These are phyloP conservation scores for Lamellibrachia columna DNA, from an alignment of 2,888 invertebrate species.

Conservation along the genomic window DNA sequence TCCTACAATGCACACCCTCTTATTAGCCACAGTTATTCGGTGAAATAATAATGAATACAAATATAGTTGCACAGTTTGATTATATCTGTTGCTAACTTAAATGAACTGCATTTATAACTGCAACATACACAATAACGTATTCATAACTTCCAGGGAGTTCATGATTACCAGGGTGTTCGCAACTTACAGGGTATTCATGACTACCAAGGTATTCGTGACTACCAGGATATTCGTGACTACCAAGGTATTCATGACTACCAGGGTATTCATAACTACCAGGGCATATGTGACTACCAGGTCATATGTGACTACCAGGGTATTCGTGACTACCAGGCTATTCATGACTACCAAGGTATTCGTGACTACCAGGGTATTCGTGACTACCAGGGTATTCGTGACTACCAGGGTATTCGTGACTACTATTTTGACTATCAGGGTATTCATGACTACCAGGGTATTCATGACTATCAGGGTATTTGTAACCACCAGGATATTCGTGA, in stretches of 20 bases:
- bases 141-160: too few relatives aligned
- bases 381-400: background rate
- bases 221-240: background rate
- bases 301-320: background rate
- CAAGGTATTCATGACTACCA: background rate
- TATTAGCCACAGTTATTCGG: background rate
- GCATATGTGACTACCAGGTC: background rate
- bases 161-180: too few relatives aligned
- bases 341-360: background rate
- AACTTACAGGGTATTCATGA: background rate
- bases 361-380: background rate
- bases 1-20: conserved; percentile 45
- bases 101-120: too few relatives aligned
- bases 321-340: background rate
- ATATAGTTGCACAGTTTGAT: background rate
- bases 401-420: background rate
- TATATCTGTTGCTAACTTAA: too few relatives aligned
- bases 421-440: background rate
- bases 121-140: too few relatives aligned
- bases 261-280: background rate
- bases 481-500: background rate
- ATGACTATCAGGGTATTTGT: background rate
- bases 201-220: background rate
- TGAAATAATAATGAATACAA: background rate
- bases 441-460: background rate